Base-by-base conservation (phyloP, 2,888 invertebrate species). In the Agapetus fuscipes region DNA sequence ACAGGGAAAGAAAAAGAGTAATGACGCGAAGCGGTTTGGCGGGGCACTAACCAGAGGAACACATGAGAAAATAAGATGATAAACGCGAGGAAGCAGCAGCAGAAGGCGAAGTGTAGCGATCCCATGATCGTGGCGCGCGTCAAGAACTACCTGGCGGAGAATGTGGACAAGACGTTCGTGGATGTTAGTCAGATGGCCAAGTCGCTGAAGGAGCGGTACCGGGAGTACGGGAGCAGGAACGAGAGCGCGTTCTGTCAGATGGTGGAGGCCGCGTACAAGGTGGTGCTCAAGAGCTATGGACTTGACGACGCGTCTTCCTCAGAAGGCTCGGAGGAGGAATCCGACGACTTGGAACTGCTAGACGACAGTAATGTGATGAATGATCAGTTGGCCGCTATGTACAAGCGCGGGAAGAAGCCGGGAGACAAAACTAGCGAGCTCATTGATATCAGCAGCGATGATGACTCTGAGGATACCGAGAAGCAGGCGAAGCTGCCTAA, bases 161-260 rank as follows among this genome's bases (percentile, higher is more conserved):
- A 87, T 66, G 80, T 81, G 46, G 80, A 84, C 53, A 80, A 83
- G 61, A 80, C 80, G 5, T 84, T 80, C 57, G 76, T 89, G 49
- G 86, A 89, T 70, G 81, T 88, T 41, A 79, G 81, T 56, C 77
- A 80, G 55, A 87, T 90, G 84, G 83, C 87, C 51, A 82, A 83
- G 58, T 75, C 78, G 51, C 70, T 90, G 36, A 83, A 84, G 64
- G 75, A 72, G 52, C 17, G 43, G 27, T 79, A 77, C 54, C 69
- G 79, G 38, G 90, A 91, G 54, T 93, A 91, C 65, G 74, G 75
- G 41, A 79, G 80, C 53, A 80, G 84, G 54, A 89, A 89, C 63
- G 74, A 81, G 44, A 76, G 71, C 39, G 82, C 83, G n/a, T 89
- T 93, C 59, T 74, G 80, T 55, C 72, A 75, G 40, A 66, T 81